phyloP scores from a whole-genome alignment of 1,140 invertebrate genomes.

The Acromyrmex charruanus region DNA sequence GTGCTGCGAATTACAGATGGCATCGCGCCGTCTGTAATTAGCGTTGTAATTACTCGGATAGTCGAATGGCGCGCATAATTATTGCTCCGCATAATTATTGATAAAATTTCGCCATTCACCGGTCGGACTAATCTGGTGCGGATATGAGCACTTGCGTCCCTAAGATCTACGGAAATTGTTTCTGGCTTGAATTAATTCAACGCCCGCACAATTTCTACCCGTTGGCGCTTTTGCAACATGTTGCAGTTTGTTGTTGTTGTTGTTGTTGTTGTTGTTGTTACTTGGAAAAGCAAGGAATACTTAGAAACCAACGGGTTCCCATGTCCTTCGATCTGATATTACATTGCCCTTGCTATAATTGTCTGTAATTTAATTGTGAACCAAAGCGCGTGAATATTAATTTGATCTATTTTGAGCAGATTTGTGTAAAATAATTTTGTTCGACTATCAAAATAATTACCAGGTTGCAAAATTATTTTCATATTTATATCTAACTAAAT shows the following conservation, averaged over 20 bases:
- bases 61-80: slow-evolving; percentile 12
- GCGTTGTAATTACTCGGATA: slow-evolving; percentile 58
- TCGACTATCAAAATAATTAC: too few species aligned
- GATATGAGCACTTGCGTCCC: not conserved
- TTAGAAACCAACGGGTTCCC: not conserved
- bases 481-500: too few species aligned
- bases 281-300: slow-evolving; percentile 6
- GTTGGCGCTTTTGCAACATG: not conserved
- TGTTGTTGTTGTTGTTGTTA: not conserved
- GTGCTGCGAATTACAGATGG: too few species aligned
- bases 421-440: not conserved
- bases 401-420: not conserved
- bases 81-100: slow-evolving; percentile 48
- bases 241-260: slow-evolving; percentile 33
- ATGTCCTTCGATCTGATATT: not conserved
- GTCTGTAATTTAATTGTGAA: not conserved
- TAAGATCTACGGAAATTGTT: slow-evolving; percentile 31
- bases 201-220: not conserved
- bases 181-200: slow-evolving; percentile 30
- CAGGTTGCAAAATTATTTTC: not conserved
- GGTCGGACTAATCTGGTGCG: slow-evolving; percentile 18
- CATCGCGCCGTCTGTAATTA: slow-evolving; percentile 51
- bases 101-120: slow-evolving; percentile 26
- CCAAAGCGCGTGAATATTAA: not conserved
- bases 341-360: not conserved